Base-by-base conservation (phyloP, 2,888 invertebrate species). In the Lagria hirta region DNA sequence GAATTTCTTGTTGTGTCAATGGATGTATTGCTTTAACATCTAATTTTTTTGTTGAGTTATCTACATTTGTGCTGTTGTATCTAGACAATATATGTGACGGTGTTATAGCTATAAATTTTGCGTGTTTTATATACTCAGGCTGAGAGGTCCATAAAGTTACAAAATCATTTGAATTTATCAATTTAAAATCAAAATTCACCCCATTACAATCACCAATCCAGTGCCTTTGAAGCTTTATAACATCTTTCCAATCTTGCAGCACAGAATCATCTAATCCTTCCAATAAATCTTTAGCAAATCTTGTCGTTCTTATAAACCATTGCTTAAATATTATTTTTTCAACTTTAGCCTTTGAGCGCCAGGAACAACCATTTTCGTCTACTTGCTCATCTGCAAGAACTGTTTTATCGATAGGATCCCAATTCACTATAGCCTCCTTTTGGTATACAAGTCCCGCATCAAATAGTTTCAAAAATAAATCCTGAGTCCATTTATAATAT, bases 301-400 rank as follows among this genome's bases (percentile, higher is more conserved):
- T 78, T 27, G 95, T 95, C 0, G 96, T 94, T 70, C 82, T 84
- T 17, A 99, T 80, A 70, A 92, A 97, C 99, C 99, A 99, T 66
- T 99, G 99, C 18, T 82, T 85, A 0, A 98, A 76, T 43, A 85
- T 73, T 70, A 84, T 88, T 62, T 88, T 92, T 69, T 97, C 90
- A 4, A 95, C 95, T 72, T 84, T 82, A 4, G 93, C 97, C 1
- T 98, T 97, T 3, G 98, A 98, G 44, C 99, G 78, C 99, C 99
- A 99, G 1, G 96, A 95, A 60, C 80, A 78, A 6, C 94, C 92
- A 61, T 86, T 80, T 28, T 82, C 83, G 74, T 96, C 95, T 2
- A 99, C 95, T 77, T 99, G 99, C 69, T 99, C 99, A 73, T 97
- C 91, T 3, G 98, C 99, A 51, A 99, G 72, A 1, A 99, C 99